Base-by-base conservation (phyloP, 2,797 vertebrate species). In the Coranthus polyacanthus region DNA sequence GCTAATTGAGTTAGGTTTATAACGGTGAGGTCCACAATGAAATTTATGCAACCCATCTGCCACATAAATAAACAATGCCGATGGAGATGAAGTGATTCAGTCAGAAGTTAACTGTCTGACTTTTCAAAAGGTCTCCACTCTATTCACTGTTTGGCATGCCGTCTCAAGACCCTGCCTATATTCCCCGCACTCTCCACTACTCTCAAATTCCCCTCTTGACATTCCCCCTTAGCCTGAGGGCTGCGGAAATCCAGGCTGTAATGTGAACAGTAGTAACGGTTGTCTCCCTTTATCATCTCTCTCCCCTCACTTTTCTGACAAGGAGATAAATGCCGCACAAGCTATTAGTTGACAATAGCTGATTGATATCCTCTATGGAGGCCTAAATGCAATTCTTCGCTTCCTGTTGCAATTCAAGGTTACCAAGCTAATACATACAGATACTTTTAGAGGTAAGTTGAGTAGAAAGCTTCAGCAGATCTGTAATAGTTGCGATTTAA, bases 1-100 rank as follows among this genome's bases (percentile, higher is more conserved):
- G 86, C 82, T 92, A 91, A 93, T 89, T 92, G 86, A 91, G 87
- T 89, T 87, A 78, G 72, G 69, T 88, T 90, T 81, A 88, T 86
- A 84, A 84, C 60, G 76, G 65, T 75, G 79, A 82, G 69, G 78
- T 64, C 79, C 56, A 55, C 78, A 81, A 70, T 88, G 65, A 78
- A 84, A 90, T 93, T 71, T 83, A 88, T 87, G 85, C 81, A 77
- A 86, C 76, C 86, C 87, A 88, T 92, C 90, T 93, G 91, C 83
- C 78, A 77, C 70, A 78, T 91, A 89, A 91, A 91, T 82, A 89
- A 92, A 90, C 86, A 88, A 77, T 61, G 67, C 53, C 20, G 11
- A 79, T 58, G 38, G 66, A 81, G 81, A 88, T 75, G 77, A 79
- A 83, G 83, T 64, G 83, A 78, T 82, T 75, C 79, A 77, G 77